Percentiles rank a stretch among this genome's conserved stretches.
phyloP scores from a whole-genome alignment of 2,797 vertebrate species.

The Parauchenoglanis ngamensis region DNA sequence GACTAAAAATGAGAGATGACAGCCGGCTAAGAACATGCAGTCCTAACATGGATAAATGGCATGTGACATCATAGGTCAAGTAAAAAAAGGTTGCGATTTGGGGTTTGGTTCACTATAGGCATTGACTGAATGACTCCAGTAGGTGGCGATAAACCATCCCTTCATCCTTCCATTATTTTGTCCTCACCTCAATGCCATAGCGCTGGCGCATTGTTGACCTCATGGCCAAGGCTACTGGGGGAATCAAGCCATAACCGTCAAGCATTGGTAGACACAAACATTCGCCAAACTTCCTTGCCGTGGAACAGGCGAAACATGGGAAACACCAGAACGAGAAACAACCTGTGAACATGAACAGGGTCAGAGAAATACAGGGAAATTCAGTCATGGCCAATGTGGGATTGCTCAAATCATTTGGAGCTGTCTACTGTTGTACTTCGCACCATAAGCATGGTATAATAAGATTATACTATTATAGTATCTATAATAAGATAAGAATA shows the following conservation, averaged over 20 bases:
- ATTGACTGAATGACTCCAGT: neutral
- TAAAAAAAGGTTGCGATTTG: neutral
- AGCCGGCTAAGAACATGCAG: neutral
- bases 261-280: conserved; percentile 72
- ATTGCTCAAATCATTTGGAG: neutral
- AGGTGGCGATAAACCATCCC: neutral
- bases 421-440: neutral
- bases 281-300: conserved; percentile 63
- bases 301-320: conserved; percentile 69
- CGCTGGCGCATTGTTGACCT: conserved; percentile 62
- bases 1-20: neutral
- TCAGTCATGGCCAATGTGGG: neutral
- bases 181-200: conserved; percentile 67
- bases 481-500: neutral
- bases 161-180: neutral
- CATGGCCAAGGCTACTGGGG: conserved; percentile 63
- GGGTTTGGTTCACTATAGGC: neutral
- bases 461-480: neutral
- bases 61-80: neutral
- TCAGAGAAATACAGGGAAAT: neutral
- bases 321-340: conserved; percentile 71
- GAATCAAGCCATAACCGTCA: conserved; percentile 65
- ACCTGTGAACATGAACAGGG: conserved; percentile 53
- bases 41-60: neutral
- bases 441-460: neutral